phyloP scores from a whole-genome alignment of 2,797 vertebrate species.

The Echiichthys vipera region DNA sequence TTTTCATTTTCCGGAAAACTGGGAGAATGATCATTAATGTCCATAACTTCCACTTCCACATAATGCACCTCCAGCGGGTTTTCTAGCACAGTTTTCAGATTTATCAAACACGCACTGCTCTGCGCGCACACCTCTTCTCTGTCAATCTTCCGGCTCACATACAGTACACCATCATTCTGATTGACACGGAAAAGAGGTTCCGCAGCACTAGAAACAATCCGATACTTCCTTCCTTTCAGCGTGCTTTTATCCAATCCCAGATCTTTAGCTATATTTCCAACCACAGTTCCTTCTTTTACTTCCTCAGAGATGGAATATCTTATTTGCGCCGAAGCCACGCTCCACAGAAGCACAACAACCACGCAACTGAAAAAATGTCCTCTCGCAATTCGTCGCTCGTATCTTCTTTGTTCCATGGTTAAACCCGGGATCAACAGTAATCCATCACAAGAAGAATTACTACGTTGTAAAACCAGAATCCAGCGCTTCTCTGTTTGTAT shows the following conservation, averaged over 20 bases:
- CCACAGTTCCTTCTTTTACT: slow-evolving; percentile 74
- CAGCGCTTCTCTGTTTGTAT: too few relatives aligned
- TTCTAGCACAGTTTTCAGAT: slow-evolving; percentile 81
- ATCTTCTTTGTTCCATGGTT: slow-evolving; percentile 57
- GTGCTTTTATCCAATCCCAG: slow-evolving; percentile 74
- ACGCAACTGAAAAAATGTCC: slow-evolving; percentile 6
- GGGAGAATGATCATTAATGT: slow-evolving; percentile 82
- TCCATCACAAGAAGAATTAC: neutral
- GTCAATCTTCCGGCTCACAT: slow-evolving; percentile 79
- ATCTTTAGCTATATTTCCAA: slow-evolving; percentile 83
- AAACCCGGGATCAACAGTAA: neutral
- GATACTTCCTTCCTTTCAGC: slow-evolving; percentile 74
- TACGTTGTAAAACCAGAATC: accelerated
- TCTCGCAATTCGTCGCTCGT: neutral
- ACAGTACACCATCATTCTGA: slow-evolving; percentile 81
- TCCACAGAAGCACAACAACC: slow-evolving; percentile 42
- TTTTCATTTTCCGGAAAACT: slow-evolving; percentile 50
- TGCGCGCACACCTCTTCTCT: slow-evolving; percentile 78
- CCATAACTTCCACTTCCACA: slow-evolving; percentile 76
- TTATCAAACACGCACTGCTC: slow-evolving; percentile 69
- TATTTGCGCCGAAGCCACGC: slow-evolving; percentile 60
- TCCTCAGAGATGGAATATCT: slow-evolving; percentile 80
- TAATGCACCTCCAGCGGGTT: slow-evolving; percentile 82
- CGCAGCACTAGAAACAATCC: slow-evolving; percentile 69
- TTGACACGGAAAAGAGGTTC: slow-evolving; percentile 80